These are phyloP conservation scores for Monodelphis domestica DNA, from an alignment of 2,797 vertebrate species.

Conservation along the genomic window DNA sequence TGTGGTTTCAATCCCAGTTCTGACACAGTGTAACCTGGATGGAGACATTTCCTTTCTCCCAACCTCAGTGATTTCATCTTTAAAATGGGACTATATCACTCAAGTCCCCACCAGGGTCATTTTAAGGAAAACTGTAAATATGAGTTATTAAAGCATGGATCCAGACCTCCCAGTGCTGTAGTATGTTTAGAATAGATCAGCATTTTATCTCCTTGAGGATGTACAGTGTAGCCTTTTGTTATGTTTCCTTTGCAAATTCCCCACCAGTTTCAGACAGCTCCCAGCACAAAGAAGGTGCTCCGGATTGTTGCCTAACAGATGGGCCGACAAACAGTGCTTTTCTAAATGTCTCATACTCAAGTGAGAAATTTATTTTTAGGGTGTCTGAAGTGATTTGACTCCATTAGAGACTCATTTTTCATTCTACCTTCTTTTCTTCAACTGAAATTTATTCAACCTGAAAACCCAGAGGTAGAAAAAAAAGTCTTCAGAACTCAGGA, in stretches of 20 bases:
- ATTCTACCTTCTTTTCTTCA: background rate
- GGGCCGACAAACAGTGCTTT: background rate
- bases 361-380: conserved; percentile 4
- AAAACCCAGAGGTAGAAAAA: background rate
- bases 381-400: conserved; percentile 1
- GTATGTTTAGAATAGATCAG: background rate
- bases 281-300: background rate
- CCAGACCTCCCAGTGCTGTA: background rate
- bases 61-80: background rate
- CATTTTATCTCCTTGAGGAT: background rate
- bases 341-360: background rate
- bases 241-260: background rate
- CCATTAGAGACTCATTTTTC: conserved; percentile 1
- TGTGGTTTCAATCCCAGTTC: background rate
- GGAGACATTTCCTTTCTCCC: background rate
- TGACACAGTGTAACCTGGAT: background rate
- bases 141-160: background rate
- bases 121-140: background rate
- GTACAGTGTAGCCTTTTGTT: background rate
- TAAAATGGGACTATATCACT: background rate
- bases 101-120: background rate
- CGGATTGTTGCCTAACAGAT: background rate
- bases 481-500: background rate
- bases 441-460: background rate
- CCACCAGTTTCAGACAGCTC: background rate